Percentiles rank a stretch among this genome's conserved stretches.
phyloP scores from a whole-genome alignment of 1,140 invertebrate genomes.

The Macrobrachium nipponense region DNA sequence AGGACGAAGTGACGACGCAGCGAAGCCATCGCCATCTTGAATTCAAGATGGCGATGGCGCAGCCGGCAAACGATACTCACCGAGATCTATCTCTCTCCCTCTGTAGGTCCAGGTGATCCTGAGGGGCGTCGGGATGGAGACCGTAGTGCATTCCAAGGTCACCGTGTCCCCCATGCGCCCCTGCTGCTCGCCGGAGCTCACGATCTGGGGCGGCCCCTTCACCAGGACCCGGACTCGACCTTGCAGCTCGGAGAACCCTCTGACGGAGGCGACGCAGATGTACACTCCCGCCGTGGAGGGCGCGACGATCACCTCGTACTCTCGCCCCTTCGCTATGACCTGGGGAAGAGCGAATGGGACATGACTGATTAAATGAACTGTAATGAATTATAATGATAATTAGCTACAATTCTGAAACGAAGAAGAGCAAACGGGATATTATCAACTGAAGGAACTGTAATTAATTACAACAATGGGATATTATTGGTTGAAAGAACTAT shows the following conservation, averaged over 20 bases:
- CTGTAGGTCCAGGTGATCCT: conserved; percentile 72
- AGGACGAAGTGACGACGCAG: not conserved
- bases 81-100: conserved; percentile 57
- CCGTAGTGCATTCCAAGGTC: conserved; percentile 89
- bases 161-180: conserved; percentile 83
- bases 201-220: conserved; percentile 84
- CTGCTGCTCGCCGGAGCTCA: conserved; percentile 86
- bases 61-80: conserved; percentile 25
- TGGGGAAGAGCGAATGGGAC: not conserved
- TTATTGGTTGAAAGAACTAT: too few relatives aligned
- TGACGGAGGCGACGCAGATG: conserved; percentile 48
- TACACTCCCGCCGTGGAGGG: conserved; percentile 52
- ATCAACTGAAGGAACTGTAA: too few relatives aligned
- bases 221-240: conserved; percentile 57
- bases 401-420: too few relatives aligned
- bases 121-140: conserved; percentile 88
- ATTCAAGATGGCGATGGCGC: too few relatives aligned
- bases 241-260: conserved; percentile 58
- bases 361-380: too few relatives aligned
- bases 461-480: too few relatives aligned
- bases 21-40: too few relatives aligned
- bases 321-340: conserved; percentile 46
- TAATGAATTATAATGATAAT: too few relatives aligned
- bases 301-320: conserved; percentile 37
- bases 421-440: too few relatives aligned